Evolutionary conservation across 64 coral and sea anemone species (phyloP).

Genomic region (Pachyseris speciosa): DNA sequence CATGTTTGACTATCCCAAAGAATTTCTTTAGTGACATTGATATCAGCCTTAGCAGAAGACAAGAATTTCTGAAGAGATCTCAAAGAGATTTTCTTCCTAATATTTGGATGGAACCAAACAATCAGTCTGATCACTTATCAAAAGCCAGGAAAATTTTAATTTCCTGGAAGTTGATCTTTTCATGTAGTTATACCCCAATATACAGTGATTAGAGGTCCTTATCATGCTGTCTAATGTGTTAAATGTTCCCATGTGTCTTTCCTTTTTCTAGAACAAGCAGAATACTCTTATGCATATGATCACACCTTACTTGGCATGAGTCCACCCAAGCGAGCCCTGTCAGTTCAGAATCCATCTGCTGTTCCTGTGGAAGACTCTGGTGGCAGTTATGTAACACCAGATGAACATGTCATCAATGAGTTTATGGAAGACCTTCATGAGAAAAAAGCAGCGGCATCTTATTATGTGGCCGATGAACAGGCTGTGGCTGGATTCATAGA

Average conservation of each 20-base stretch:
- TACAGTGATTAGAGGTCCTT: too few relatives aligned
- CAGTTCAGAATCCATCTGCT: background rate
- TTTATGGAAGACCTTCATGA: conserved; percentile 47
- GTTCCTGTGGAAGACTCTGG: background rate
- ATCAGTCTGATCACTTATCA: too few relatives aligned
- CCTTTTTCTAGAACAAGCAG: conserved; percentile 40
- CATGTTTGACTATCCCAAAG: too few relatives aligned
- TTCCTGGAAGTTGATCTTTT: too few relatives aligned
- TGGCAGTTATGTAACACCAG: conserved; percentile 31
- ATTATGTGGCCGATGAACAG: conserved; percentile 56
- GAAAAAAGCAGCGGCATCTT: background rate
- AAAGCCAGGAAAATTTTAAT: too few relatives aligned
- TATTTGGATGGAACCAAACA: too few relatives aligned
- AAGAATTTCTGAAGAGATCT: too few relatives aligned
- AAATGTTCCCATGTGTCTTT: background rate
- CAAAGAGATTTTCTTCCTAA: too few relatives aligned
- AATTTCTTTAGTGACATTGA: too few relatives aligned
- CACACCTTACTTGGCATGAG: background rate
- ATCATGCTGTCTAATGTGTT: background rate
- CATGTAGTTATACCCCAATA: too few relatives aligned
- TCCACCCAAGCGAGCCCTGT: background rate
- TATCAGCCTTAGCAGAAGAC: too few relatives aligned
- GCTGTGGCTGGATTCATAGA: conserved; percentile 16
- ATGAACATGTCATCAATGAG: conserved; percentile 23
- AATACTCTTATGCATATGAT: conserved; percentile 70